Base-by-base conservation (phyloP, 92 coral and sea anemone genomes). In the Phenganax stokvisi region DNA sequence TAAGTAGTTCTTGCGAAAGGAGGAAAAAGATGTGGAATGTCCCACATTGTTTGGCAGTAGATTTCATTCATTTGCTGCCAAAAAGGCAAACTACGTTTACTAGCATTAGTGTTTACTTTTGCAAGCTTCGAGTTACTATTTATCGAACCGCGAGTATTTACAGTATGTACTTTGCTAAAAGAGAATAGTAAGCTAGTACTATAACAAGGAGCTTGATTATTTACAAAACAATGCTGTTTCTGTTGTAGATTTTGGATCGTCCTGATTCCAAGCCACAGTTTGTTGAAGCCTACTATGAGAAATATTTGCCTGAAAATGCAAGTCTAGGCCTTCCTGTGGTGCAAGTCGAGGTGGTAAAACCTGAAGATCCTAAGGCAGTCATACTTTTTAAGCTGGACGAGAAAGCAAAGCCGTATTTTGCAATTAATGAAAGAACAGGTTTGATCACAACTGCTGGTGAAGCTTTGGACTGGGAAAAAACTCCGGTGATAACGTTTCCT, bases 401-500 rank as follows among this genome's bases (percentile, higher is more conserved):
- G 71, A 73, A 77, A 63, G 94, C 98, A 0, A 84, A 75, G 31
- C 87, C 81, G 11, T 84, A 85, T 51, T 91, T 94, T 71, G 37
- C 8, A 54, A 94, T 94, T 51, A 85, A 90, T 47, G 74, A 86
- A 2, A 63, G 58, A 53, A 63, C 89, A 10, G 98, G 97, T 6
- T 76, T 88, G 55, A 85, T 94, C 8, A 84, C 74, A 1, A 94
- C 91, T 6, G 71, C 31, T 0, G 83, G 83, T 1, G 82, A 72
- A 56, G 62, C 56, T 0, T 84, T 94, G 56, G 89, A 87, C 13
- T 87, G 88, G 64, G 97, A 94, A 54, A 68, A 64, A 13, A 57
- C 87, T 7, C 89, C 88, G 20, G 63, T 79, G 13, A 79, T 79
- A 4, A 79, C 83, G 0, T 79, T 79, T 25, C 73, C 83, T 63